Evolutionary conservation across 2,113 vertebrate genomes (phyloP).

Genomic region (Rhinolophus ferrumequinum): DNA sequence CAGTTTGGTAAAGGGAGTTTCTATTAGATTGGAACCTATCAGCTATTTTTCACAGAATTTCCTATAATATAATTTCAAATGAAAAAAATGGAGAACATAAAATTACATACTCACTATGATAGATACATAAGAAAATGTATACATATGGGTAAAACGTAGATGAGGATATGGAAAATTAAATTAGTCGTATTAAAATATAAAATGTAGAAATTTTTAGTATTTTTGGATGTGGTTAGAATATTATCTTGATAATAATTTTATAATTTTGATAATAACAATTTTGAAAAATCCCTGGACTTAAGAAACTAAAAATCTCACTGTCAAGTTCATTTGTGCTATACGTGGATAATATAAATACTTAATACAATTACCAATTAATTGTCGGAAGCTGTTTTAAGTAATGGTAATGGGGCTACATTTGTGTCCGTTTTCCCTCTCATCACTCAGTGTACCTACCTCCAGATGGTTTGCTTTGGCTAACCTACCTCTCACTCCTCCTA

Average conservation of each 20-base stretch:
- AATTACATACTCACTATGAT: background rate
- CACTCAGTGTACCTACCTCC: background rate
- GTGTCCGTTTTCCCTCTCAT: background rate
- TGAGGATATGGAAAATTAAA: background rate
- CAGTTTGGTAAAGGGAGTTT: background rate
- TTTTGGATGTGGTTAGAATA: background rate
- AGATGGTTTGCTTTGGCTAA: background rate
- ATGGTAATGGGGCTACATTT: background rate
- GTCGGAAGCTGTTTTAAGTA: background rate
- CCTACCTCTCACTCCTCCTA: background rate
- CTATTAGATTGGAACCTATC: background rate
- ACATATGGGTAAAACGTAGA: background rate
- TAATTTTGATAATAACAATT: background rate
- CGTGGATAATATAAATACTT: background rate
- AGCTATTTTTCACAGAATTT: background rate
- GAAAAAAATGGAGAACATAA: background rate
- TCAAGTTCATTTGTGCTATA: background rate
- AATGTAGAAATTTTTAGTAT: background rate
- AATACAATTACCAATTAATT: background rate
- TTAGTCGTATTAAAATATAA: background rate
- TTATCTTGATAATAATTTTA: background rate
- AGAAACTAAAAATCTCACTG: background rate
- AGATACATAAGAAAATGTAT: background rate
- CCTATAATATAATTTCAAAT: background rate
- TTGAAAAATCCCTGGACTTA: background rate